phyloP scores from a whole-genome alignment of 2,888 invertebrate genomes.

The Spodoptera exigua region DNA sequence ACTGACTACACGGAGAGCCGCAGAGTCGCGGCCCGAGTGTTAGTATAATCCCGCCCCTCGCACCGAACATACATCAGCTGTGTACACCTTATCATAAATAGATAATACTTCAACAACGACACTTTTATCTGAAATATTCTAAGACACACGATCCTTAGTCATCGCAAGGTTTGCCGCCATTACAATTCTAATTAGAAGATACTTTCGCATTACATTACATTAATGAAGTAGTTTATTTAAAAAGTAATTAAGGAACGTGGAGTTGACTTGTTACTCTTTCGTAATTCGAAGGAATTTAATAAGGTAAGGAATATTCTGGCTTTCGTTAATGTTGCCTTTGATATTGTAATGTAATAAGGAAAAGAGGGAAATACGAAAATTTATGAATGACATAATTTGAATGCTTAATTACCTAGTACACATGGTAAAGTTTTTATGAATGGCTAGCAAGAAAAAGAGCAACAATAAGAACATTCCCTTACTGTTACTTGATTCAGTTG shows the following conservation, averaged over 20 bases:
- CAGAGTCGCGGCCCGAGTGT: slow-evolving; percentile 6
- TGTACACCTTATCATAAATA: slow-evolving; percentile 55
- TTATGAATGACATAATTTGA: slow-evolving; percentile 26
- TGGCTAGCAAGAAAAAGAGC: slow-evolving; percentile 51
- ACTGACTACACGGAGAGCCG: slow-evolving; percentile 37
- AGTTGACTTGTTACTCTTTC: slow-evolving; percentile 17
- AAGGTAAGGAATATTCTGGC: slow-evolving; percentile 8
- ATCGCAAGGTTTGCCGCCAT: slow-evolving; percentile 15
- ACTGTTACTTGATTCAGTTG: slow-evolving; percentile 57
- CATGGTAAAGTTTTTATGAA: slow-evolving; percentile 60
- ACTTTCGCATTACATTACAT: slow-evolving; percentile 28
- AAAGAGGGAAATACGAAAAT: slow-evolving; percentile 19
- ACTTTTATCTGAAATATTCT: slow-evolving; percentile 40
- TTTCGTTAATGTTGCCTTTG: slow-evolving; percentile 29
- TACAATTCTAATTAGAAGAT: slow-evolving; percentile 27
- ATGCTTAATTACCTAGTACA: slow-evolving; percentile 24
- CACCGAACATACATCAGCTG: slow-evolving; percentile 56
- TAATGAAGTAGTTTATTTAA: slow-evolving; percentile 29
- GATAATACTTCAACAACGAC: slow-evolving; percentile 38
- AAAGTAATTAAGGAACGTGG: slow-evolving; percentile 16
- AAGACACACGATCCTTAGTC: slow-evolving; percentile 36
- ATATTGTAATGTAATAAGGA: slow-evolving; percentile 20
- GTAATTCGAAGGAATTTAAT: slow-evolving; percentile 24
- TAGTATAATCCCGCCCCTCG: slow-evolving; percentile 54
- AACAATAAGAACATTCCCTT: slow-evolving; percentile 65